phyloP scores from a whole-genome alignment of 2,113 vertebrate species.

The Ranitomeya variabilis region DNA sequence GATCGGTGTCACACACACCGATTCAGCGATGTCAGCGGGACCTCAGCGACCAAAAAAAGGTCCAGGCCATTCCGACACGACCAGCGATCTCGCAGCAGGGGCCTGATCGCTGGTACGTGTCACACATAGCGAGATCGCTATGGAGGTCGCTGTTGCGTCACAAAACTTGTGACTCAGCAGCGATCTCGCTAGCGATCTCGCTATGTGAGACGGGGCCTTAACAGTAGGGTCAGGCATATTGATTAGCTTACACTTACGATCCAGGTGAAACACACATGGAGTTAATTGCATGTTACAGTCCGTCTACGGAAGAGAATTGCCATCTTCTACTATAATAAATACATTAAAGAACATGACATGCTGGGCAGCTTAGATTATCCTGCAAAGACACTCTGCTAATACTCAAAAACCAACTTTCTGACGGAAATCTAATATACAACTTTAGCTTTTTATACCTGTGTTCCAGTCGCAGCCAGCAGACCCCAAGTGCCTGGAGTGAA shows the following conservation, averaged over 20 bases:
- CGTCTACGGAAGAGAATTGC: background rate
- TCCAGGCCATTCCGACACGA: too few relatives aligned
- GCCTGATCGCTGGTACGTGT: too few relatives aligned
- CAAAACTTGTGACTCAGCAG: too few relatives aligned
- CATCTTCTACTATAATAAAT: background rate
- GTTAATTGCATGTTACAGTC: background rate
- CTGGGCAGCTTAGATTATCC: background rate
- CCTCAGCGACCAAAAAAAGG: too few relatives aligned
- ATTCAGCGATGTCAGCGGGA: too few relatives aligned
- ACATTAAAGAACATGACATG: background rate
- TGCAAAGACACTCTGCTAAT: background rate
- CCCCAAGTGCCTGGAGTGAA: background rate
- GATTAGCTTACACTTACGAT: background rate
- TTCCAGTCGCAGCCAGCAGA: background rate
- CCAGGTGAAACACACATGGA: background rate
- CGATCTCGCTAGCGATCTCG: too few relatives aligned
- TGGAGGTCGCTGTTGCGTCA: too few relatives aligned
- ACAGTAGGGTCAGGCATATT: slow-evolving; percentile 13
- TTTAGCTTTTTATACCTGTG: background rate
- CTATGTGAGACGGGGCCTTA: too few relatives aligned
- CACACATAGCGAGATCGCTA: too few relatives aligned
- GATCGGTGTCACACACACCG: too few relatives aligned
- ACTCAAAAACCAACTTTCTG: background rate
- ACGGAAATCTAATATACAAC: background rate
- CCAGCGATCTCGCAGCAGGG: too few relatives aligned